Evolutionary conservation across 2,888 invertebrate species (phyloP).

Genomic region (Bellardia pandia): DNA sequence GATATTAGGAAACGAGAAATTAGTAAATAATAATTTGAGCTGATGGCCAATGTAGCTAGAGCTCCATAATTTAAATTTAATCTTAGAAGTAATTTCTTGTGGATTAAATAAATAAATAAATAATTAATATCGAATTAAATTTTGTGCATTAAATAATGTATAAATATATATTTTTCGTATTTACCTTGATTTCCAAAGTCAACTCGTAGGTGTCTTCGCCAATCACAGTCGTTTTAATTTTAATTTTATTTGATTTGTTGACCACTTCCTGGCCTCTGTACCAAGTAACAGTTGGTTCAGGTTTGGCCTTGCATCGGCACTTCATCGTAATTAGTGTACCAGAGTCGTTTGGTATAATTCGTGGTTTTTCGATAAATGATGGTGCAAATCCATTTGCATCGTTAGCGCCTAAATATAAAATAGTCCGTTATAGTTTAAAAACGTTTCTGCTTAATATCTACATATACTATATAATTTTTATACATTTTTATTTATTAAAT

Average conservation of each 20-base stretch:
- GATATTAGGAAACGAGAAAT: no score
- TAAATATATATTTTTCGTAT: conserved; percentile 16
- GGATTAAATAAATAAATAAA: no score
- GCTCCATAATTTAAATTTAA: no score
- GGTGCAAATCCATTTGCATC: conserved; percentile 96
- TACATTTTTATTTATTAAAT: background rate
- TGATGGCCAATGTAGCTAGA: no score
- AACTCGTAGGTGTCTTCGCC: conserved; percentile 95
- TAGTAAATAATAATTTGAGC: no score
- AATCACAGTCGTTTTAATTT: conserved; percentile 90
- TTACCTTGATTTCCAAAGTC: conserved; percentile 90
- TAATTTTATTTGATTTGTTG: conserved; percentile 93
- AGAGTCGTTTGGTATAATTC: conserved; percentile 98
- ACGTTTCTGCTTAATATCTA: conserved; percentile 9
- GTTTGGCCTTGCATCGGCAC: conserved; percentile 97
- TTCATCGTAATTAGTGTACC: conserved; percentile 98
- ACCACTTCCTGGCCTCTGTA: conserved; percentile 94
- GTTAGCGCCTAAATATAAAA: conserved; percentile 89
- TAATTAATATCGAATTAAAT: no score
- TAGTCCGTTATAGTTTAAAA: background rate
- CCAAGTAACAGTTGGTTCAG: conserved; percentile 98
- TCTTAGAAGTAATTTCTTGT: no score
- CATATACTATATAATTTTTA: no score
- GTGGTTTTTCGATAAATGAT: conserved; percentile 98
- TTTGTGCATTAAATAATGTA: background rate